Base-by-base conservation (phyloP, 2,888 invertebrate species). In the Cephalotes varians region DNA sequence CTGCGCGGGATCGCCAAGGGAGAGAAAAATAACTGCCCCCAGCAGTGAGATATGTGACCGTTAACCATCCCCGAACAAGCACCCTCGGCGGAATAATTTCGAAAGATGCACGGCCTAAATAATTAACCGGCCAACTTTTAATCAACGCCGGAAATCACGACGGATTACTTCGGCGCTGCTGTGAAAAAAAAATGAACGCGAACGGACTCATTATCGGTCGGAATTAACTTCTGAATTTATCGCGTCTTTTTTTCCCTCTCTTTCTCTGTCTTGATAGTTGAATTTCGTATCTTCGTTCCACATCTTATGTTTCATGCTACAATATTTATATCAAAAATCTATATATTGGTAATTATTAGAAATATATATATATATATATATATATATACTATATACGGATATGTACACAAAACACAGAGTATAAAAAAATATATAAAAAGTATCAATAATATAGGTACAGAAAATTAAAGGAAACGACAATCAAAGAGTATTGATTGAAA, bases 71-170 rank as follows among this genome's bases (percentile, higher is more conserved):
- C 83, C 58, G 84, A 74, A 81, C 73, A 44, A 72, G 84, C 67
- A 65, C 47, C 40, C 81, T 54, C 83, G 73, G 73, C 60, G 83
- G 86, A 79, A 81, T 81, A 79, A 86, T 81, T 84, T 84, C 83
- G 84, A 86, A 84, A 76, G 77, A 84, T 54, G 64, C 80, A 71
- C 58, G 40, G 51, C 83, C 67, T 54, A 71, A 44, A 54, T 77
- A 72, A 51, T 76, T 84, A 77, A 81, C 54, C 69, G 82, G 64
- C 85, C 84, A 87, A 84, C 87, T 85, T 85, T 87, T 85, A 86
- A 86, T 86, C 86, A 84, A 77, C 84, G 73, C 73, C 62, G 31
- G 62, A 71, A 77, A 76, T 84, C 74, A 62, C 81, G 87, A 44
- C 71, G 56, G 56, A 79, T 79, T 76, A 65, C 51, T 64, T 56